Evolutionary conservation across 2,888 invertebrate species (phyloP).

Genomic region (Drosophila mayaguana): DNA sequence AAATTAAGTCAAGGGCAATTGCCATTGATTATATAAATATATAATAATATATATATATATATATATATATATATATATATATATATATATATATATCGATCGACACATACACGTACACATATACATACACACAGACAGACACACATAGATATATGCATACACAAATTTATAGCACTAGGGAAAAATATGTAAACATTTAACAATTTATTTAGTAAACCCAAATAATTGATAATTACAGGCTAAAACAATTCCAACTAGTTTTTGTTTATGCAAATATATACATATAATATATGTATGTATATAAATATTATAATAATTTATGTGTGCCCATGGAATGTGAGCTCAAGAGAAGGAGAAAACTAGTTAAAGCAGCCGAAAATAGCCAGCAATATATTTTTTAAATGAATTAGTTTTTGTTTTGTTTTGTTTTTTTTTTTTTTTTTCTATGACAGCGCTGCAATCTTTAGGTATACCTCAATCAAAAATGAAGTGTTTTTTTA

Average conservation of each 20-base stretch:
- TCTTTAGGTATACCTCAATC: too few species aligned
- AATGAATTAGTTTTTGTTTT: too few species aligned
- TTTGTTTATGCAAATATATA: conserved; percentile 3
- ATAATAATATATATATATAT: too few species aligned
- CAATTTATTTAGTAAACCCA: not conserved
- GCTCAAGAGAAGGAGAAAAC: not conserved
- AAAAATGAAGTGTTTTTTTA: too few species aligned
- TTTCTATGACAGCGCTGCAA: too few species aligned
- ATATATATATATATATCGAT: not conserved
- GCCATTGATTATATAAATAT: not conserved
- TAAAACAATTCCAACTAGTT: not conserved
- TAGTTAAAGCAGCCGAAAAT: not conserved
- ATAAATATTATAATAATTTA: not conserved
- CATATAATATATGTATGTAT: not conserved
- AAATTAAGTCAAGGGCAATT: not conserved
- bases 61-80: not conserved
- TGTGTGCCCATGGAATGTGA: not conserved
- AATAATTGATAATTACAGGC: not conserved
- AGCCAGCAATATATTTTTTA: too few species aligned
- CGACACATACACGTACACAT: not conserved
- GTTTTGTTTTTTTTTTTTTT: too few species aligned
- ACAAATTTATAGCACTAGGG: not conserved
- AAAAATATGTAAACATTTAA: not conserved
- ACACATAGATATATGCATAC: not conserved
- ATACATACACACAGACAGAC: not conserved